Evolutionary conservation across 2,797 vertebrate species (phyloP).

Genomic region (Sarcoramphus papa): DNA sequence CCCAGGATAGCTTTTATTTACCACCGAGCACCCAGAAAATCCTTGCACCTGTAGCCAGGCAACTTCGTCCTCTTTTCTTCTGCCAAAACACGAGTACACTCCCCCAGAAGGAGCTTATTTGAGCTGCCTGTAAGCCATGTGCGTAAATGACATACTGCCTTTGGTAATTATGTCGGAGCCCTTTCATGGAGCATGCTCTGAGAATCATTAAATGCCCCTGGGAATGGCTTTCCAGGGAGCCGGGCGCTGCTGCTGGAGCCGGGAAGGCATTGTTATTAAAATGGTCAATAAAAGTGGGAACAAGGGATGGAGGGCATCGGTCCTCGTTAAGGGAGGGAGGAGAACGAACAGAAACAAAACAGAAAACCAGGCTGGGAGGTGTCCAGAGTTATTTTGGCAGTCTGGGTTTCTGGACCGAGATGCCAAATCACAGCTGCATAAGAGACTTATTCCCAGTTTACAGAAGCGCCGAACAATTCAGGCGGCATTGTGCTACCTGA

Average conservation of each 20-base stretch:
- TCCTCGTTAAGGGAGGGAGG: slow-evolving; percentile 51
- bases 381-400: slow-evolving; percentile 56
- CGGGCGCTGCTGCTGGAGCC: neutral
- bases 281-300: slow-evolving; percentile 22
- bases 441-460: slow-evolving; percentile 14
- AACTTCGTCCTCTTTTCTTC: slow-evolving; percentile 24
- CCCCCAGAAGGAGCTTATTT: slow-evolving; percentile 34
- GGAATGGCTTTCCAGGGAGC: slow-evolving; percentile 58
- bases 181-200: slow-evolving; percentile 44
- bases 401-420: neutral
- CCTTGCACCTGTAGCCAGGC: slow-evolving; percentile 50
- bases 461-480: neutral
- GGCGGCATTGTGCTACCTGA: neutral
- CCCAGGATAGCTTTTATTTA: slow-evolving; percentile 2
- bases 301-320: slow-evolving; percentile 39
- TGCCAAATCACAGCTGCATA: slow-evolving; percentile 35
- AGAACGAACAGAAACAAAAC: slow-evolving; percentile 15
- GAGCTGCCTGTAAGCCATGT: slow-evolving; percentile 39
- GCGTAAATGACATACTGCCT: slow-evolving; percentile 39
- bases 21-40: slow-evolving; percentile 21
- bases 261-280: slow-evolving; percentile 23
- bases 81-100: neutral
- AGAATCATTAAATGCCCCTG: slow-evolving; percentile 10
- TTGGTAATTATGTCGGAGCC: slow-evolving; percentile 23
- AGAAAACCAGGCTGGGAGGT: slow-evolving; percentile 33